Evolutionary conservation across 1,140 invertebrate genomes (phyloP), one percentile per base, ranked within the genome.

Genomic region (Drosophila triauraria): DNA sequence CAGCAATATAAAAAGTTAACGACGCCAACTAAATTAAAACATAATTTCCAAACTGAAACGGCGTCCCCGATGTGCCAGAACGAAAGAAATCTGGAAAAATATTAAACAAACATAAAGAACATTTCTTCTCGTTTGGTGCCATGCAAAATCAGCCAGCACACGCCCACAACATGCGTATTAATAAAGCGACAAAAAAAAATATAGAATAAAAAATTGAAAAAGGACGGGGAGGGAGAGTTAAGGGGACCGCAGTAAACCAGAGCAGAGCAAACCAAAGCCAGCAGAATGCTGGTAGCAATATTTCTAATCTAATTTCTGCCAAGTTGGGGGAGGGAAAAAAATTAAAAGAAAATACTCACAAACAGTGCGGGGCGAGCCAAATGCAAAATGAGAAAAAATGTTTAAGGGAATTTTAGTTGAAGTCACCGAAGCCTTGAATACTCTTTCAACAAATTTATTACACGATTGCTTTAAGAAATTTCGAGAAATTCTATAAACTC

Each of bases 241-340:
- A 12, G 23, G 42, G 27, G 35, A 20, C 17, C 30, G 42, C 23
- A 27, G 43, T 48, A 46, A 40, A 57, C 38, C 44, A 25, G 27
- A 59, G 69, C 51, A 72, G 71, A 59, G 51, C 53, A 71, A 72
- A 71, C 32, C 75, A 83, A 64, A 78, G 82, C 61, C 80, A 69
- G 76, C 74, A 78, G 86, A 88, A 85, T 90, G 86, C 85, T 90
- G 82, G 81, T 91, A 90, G 85, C 85, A 85, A 82, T 91, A 90
- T 90, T 90, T 85, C 78, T 90, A 90, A 90, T 90, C 85, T 90
- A 90, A 90, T 90, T 90, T 91, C 76, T 58, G 59, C 80, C 90
- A 91, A 90, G 75, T 74, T 67, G 56, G 54, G 69, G 70, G 59
- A 54, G 40, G 64, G 44, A 61, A 76, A 78, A 83, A 85, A 87